Evolutionary conservation across 2,113 vertebrate genomes (phyloP).

Genomic region (Lepus europaeus): DNA sequence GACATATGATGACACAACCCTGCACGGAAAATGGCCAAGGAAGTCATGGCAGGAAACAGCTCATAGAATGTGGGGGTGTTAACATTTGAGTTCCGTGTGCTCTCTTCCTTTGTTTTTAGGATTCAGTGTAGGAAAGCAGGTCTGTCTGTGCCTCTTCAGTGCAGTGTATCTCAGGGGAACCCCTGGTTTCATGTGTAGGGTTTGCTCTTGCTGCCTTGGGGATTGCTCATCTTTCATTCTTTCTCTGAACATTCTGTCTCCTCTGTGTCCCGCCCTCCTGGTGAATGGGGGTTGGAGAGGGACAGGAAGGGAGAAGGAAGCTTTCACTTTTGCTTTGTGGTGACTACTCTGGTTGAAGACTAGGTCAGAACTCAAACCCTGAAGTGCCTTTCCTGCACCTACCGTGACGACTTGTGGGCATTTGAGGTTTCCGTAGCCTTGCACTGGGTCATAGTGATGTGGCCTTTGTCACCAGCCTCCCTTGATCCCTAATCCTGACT

Average conservation of each 20-base stretch:
- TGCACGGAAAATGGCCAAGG: neutral
- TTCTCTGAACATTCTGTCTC: neutral
- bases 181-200: neutral
- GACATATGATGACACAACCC: neutral
- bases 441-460: neutral
- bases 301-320: neutral
- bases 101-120: constrained; percentile 20
- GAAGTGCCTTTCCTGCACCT: neutral
- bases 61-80: neutral
- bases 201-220: neutral
- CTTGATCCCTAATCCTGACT: neutral
- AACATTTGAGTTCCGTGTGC: constrained; percentile 25
- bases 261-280: neutral
- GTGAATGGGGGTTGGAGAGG: neutral
- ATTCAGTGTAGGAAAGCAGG: constrained; percentile 6
- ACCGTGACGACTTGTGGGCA: neutral
- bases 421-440: neutral
- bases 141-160: neutral
- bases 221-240: constrained; percentile 2
- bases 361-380: neutral
- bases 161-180: neutral
- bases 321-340: neutral
- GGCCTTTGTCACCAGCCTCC: neutral
- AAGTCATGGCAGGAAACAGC: neutral
- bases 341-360: neutral